Conservation (phyloP, 2,113 vertebrate species). For the Tichodroma muraria region DNA sequence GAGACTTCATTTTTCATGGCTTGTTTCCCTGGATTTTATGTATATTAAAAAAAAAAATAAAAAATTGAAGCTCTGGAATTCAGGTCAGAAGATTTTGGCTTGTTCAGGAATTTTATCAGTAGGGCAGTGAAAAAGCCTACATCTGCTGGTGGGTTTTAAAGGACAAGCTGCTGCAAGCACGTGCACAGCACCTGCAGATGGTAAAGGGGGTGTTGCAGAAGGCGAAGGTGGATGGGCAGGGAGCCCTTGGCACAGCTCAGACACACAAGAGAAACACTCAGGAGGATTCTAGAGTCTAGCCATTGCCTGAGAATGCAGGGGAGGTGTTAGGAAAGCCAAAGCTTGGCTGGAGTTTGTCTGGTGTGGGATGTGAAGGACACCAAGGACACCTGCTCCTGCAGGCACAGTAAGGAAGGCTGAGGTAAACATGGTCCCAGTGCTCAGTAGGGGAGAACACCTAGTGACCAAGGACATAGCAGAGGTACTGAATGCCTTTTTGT, state of each 20-base stretch:
- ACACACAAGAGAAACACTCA: background rate
- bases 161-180: background rate
- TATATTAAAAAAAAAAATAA: background rate
- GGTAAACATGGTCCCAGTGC: accelerated
- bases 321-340: background rate
- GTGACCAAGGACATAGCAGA: background rate
- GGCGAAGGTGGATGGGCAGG: background rate
- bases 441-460: background rate
- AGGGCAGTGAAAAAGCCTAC: background rate
- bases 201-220: background rate
- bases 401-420: background rate
- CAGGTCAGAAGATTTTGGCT: background rate
- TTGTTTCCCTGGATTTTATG: background rate
- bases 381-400: background rate
- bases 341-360: background rate
- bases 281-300: background rate
- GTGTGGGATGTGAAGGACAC: background rate
- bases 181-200: background rate
- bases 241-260: background rate
- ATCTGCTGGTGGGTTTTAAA: background rate
- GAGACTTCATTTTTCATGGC: background rate
- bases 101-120: background rate
- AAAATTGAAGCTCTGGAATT: background rate
- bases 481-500: background rate
- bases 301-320: background rate